Conservation (phyloP, 2,888 invertebrate genomes). For the Notodonta dromedarius region DNA sequence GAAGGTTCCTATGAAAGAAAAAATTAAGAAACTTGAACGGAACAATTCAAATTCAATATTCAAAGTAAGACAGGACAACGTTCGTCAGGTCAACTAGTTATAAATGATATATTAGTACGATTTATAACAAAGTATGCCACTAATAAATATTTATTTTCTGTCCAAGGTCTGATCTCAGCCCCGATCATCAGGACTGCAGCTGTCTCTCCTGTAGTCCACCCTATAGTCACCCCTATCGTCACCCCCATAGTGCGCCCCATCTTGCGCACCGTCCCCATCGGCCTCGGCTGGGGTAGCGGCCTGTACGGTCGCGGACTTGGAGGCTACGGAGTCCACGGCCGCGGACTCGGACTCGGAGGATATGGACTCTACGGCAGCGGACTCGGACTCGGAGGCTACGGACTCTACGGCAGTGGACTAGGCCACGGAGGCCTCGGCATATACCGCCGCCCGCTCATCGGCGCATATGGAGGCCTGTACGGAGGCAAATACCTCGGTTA, state of each 20-base stretch:
- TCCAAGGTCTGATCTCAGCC: neutral
- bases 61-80: no score
- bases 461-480: neutral
- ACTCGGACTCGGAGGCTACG: neutral
- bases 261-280: neutral
- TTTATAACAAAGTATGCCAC: no score
- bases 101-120: no score
- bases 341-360: neutral
- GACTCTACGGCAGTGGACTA: neutral
- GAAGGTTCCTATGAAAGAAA: no score
- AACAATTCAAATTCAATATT: no score
- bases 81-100: no score
- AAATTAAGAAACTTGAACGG: no score
- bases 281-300: neutral
- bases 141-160: no score
- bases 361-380: neutral
- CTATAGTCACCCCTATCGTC: neutral
- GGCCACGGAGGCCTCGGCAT: neutral
- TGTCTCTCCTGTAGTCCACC: neutral
- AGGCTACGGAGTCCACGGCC: neutral
- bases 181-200: constrained; percentile 4
- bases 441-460: neutral
- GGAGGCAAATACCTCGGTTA: neutral
- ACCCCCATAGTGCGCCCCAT: constrained; percentile 1
- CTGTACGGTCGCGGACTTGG: neutral